Base-by-base conservation (phyloP, 1,140 invertebrate species). In the Bombus impatiens region DNA sequence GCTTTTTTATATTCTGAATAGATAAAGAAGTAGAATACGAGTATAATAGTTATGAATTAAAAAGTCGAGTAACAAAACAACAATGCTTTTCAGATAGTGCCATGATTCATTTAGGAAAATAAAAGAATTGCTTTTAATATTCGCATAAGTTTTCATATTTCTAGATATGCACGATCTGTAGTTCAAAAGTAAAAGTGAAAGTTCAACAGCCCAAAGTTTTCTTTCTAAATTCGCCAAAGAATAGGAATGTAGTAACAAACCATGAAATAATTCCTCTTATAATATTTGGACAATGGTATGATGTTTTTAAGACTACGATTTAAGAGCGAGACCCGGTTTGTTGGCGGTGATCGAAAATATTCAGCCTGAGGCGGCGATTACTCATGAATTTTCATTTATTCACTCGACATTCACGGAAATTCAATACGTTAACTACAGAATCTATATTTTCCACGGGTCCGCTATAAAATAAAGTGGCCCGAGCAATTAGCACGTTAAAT, bases 361-460 rank as follows among this genome's bases (percentile, higher is more conserved):
- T 12, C 15, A 71, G 40, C 78, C 68, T 9, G 18, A 9, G n/a
- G 83, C 83, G 77, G 57, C 57, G 68, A 74, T 85, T 85, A 80
- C 78, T 85, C 78, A 65, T 72, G 83, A 80, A 85, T 85, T 85
- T 85, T 85, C 83, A 85, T 79, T 80, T 80, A 74, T 85, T 85
- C 47, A 72, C 18, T 59, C 37, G 67, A 84, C 62, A 72, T 72
- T 71, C 42, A 40, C 83, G 42, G 68, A 80, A 80, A 85, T 79
- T 85, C 83, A 59, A 85, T 85, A 72, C 83, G 42, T 44, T 80
- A 85, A 79, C 77, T 72, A 72, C 72, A 32, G 82, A 70, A 71
- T 71, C 28, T 79, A 79, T 84, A 84, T 85, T 80, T 80, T 72
- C 68, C 40, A 10, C 22, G 32, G 28, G 40, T 79, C 22, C 68